Conservation (phyloP, 2,797 vertebrate species). For the Liasis olivaceus region DNA sequence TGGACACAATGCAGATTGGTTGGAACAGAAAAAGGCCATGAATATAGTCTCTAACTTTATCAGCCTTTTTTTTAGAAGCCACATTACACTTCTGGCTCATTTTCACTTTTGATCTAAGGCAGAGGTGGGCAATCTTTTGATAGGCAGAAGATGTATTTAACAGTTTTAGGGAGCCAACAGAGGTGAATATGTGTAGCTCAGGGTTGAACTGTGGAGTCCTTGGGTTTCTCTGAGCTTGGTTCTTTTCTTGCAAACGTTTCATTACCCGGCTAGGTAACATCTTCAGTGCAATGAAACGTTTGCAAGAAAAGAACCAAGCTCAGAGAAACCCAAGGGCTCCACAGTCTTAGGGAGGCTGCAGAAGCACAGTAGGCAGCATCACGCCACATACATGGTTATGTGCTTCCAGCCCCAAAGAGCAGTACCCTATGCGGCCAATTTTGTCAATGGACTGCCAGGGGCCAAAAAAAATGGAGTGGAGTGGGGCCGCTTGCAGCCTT, state of each 20-base stretch:
- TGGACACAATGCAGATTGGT: background rate
- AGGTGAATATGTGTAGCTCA: too few relatives aligned
- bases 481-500: background rate
- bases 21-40: background rate
- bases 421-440: background rate
- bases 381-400: too few relatives aligned
- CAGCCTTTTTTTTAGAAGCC: background rate
- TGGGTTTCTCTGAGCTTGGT: too few relatives aligned
- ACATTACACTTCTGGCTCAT: background rate
- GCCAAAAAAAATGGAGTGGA: background rate
- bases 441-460: background rate
- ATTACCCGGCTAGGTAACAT: too few relatives aligned
- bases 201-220: too few relatives aligned
- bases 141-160: background rate
- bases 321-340: too few relatives aligned
- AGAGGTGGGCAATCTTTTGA: background rate
- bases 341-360: too few relatives aligned
- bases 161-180: too few relatives aligned
- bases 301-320: too few relatives aligned
- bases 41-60: background rate
- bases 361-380: too few relatives aligned
- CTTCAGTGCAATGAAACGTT: too few relatives aligned
- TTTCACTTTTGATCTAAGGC: background rate
- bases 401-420: background rate
- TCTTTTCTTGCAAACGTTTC: too few relatives aligned